Conservation (phyloP, 1,140 invertebrate genomes). For the Halotydeus destructor region DNA sequence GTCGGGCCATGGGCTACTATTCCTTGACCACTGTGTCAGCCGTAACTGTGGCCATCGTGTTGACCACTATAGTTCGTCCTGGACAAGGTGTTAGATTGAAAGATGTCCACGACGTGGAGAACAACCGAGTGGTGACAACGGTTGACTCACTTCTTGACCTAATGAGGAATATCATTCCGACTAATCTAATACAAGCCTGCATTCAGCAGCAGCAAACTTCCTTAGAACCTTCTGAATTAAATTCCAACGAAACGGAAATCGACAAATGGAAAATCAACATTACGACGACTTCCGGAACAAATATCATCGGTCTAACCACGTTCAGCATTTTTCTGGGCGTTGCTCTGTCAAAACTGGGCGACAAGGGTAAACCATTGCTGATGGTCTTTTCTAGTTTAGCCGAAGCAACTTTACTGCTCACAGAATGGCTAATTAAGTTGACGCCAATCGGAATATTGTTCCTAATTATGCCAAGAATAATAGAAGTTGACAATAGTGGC, state of each 20-base stretch:
- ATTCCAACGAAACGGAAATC: constrained; percentile 1
- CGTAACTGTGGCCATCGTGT: constrained; percentile 29
- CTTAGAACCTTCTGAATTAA: background rate
- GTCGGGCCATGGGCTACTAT: constrained; percentile 33
- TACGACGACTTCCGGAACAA: constrained; percentile 10
- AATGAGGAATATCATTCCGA: constrained; percentile 76
- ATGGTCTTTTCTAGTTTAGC: constrained; percentile 30
- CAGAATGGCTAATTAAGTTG: constrained; percentile 33
- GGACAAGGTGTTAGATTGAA: constrained; percentile 21
- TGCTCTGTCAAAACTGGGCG: constrained; percentile 27
- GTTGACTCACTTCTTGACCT: constrained; percentile 80
- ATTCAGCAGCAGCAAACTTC: constrained; percentile 32
- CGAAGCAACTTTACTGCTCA: constrained; percentile 30
- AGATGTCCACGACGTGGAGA: constrained; percentile 9
- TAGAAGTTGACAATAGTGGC: constrained; percentile 30
- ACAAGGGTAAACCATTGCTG: constrained; percentile 26
- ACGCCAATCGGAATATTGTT: constrained; percentile 47
- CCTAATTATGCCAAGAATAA: constrained; percentile 36
- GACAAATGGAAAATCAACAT: background rate
- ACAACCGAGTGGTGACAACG: constrained; percentile 40
- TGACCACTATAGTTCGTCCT: constrained; percentile 31
- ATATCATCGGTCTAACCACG: constrained; percentile 27
- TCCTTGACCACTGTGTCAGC: constrained; percentile 33
- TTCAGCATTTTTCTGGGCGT: constrained; percentile 33
- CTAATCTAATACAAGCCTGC: constrained; percentile 67